Conservation (phyloP, 1,140 invertebrate species). For the Aphidius gifuensis region DNA sequence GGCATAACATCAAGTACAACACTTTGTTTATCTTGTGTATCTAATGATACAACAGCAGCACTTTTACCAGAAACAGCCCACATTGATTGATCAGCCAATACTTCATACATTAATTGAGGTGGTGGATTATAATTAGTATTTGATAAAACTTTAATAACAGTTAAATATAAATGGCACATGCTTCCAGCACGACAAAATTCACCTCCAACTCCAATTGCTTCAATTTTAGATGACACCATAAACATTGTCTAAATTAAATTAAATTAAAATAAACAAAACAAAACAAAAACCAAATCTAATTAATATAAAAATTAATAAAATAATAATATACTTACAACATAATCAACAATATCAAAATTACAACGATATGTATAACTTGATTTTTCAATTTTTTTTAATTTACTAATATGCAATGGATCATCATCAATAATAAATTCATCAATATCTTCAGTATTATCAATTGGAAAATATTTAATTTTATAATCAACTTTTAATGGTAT, state of each 20-base stretch:
- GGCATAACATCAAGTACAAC: slow-evolving; percentile 89
- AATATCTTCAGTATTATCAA: slow-evolving; percentile 53
- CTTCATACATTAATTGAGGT: slow-evolving; percentile 86
- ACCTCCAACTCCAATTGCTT: slow-evolving; percentile 75
- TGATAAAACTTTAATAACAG: slow-evolving; percentile 60
- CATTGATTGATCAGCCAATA: slow-evolving; percentile 83
- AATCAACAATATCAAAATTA: slow-evolving; percentile 63
- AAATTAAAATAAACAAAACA: slow-evolving; percentile 28
- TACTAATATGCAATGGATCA: slow-evolving; percentile 52
- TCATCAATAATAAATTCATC: slow-evolving; percentile 34
- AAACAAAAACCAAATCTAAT: slow-evolving; percentile 21
- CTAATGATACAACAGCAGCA: slow-evolving; percentile 80
- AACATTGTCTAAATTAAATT: slow-evolving; percentile 69
- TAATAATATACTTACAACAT: slow-evolving; percentile 56
- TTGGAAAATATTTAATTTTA: slow-evolving; percentile 62
- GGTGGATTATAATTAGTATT: slow-evolving; percentile 48
- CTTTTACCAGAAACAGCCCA: slow-evolving; percentile 90
- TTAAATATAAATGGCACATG: slow-evolving; percentile 80
- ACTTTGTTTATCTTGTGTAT: slow-evolving; percentile 66
- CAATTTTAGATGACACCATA: slow-evolving; percentile 75
- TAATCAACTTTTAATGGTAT: slow-evolving; percentile 68
- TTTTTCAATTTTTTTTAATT: slow-evolving; percentile 45
- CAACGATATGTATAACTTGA: slow-evolving; percentile 53
- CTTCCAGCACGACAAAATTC: slow-evolving; percentile 87
- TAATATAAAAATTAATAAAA: slow-evolving; percentile 14